Evolutionary conservation across 2,888 invertebrate genomes (phyloP).

Genomic region (Salpingus planirostris): DNA sequence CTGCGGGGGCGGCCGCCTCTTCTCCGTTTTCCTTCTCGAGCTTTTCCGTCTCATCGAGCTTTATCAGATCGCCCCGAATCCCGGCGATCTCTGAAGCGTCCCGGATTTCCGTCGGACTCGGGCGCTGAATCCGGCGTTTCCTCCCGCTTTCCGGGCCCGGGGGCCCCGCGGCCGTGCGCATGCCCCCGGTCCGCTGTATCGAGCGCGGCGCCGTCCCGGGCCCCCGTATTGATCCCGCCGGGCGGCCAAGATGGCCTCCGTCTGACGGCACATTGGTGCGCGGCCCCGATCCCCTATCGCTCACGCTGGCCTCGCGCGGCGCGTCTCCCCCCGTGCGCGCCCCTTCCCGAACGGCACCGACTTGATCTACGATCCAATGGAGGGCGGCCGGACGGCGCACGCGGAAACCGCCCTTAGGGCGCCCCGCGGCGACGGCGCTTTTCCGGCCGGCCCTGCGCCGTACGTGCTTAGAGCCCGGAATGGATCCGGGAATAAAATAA

Average conservation of each 20-base stretch:
- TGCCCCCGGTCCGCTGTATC: slow-evolving; percentile 29
- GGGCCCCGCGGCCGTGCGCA: slow-evolving; percentile 8
- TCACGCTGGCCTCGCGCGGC: slow-evolving; percentile 29
- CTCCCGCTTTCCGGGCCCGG: no score
- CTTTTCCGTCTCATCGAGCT: no score
- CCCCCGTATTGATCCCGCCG: slow-evolving; percentile 30
- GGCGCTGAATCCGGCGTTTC: no score
- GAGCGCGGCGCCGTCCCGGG: slow-evolving; percentile 21
- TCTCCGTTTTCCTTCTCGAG: no score
- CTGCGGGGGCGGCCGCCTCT: no score
- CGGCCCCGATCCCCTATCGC: slow-evolving; percentile 27
- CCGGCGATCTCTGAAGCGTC: no score
- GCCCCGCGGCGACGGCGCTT: slow-evolving; percentile 7
- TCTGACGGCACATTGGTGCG: slow-evolving; percentile 36
- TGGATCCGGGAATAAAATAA: slow-evolving; percentile 42
- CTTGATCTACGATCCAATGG: slow-evolving; percentile 35
- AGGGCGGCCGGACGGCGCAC: slow-evolving; percentile 14
- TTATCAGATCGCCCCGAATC: no score
- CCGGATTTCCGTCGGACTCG: no score
- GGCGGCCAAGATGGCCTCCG: slow-evolving; percentile 38
- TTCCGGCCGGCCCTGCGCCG: slow-evolving; percentile 14
- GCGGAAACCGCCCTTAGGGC: slow-evolving; percentile 17
- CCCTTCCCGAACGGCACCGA: slow-evolving; percentile 17
- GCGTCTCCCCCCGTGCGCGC: slow-evolving; percentile 20
- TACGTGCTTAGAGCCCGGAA: slow-evolving; percentile 39